A percentile compares a stretch with the other conserved stretches of the same genome.
These are phyloP conservation scores for Phthorimaea operculella DNA, from an alignment of 1,140 invertebrate genomes.

Conservation along the genomic window DNA sequence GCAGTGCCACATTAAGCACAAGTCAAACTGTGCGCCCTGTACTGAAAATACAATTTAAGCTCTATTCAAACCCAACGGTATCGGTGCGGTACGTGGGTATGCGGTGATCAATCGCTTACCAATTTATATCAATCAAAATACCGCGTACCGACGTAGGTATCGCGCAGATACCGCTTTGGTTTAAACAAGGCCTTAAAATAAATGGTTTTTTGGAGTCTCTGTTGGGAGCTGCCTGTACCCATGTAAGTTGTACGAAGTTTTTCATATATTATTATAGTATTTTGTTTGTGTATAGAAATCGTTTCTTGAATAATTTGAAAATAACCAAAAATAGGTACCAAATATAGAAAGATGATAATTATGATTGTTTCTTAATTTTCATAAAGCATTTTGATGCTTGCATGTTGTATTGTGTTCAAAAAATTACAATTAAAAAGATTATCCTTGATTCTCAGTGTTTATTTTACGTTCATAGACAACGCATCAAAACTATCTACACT, in stretches of 20 bases:
- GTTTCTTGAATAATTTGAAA: conserved; percentile 60
- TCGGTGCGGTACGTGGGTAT: too few species aligned
- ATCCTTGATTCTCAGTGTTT: conserved; percentile 39
- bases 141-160: too few species aligned
- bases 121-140: too few species aligned
- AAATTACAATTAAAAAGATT: conserved; percentile 63
- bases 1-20: too few species aligned
- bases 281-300: conserved; percentile 63
- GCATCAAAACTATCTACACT: too few species aligned
- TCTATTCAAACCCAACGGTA: too few species aligned
- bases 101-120: too few species aligned
- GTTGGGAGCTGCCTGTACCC: conserved; percentile 27
- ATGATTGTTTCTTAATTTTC: conserved; percentile 67
- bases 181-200: too few species aligned
- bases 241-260: conserved; percentile 57
- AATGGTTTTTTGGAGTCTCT: too few species aligned
- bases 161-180: too few species aligned
- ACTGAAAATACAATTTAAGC: too few species aligned
- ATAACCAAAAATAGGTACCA: conserved; percentile 68
- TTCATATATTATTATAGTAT: conserved; percentile 65
- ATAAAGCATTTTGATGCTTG: conserved; percentile 66
- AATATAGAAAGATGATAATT: conserved; percentile 54
- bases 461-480: neutral
- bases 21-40: too few species aligned
- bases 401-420: conserved; percentile 70